Percentiles rank a stretch among this genome's conserved stretches.
Evolutionary conservation across 2,797 vertebrate species (phyloP).

Genomic region (Pipistrellus pipistrellus): DNA sequence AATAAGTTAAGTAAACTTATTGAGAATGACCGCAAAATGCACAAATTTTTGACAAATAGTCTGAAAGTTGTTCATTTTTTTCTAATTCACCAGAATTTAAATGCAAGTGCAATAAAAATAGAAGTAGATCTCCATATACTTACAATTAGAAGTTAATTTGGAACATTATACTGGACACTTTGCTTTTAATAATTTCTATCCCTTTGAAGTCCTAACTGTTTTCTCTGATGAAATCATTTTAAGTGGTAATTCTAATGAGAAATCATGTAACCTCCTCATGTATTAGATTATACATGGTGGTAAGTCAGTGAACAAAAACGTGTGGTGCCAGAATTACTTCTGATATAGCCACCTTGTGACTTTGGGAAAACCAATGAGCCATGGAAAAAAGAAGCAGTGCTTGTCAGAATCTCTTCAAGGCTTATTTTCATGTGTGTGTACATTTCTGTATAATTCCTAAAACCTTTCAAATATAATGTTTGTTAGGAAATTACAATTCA

Average conservation of each 20-base stretch:
- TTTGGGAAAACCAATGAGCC: neutral
- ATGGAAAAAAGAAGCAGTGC: neutral
- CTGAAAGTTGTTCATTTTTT: neutral
- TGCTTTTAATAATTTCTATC: neutral
- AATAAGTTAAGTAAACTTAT: no score
- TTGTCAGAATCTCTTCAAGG: neutral
- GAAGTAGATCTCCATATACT: neutral
- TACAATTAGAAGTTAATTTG: neutral
- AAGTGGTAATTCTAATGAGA: neutral
- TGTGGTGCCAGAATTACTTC: neutral
- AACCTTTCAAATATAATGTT: neutral
- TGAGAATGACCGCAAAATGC: neutral
- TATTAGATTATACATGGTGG: neutral
- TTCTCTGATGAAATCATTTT: neutral
- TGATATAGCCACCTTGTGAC: neutral
- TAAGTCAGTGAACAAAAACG: neutral
- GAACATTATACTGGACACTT: neutral
- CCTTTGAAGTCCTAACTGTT: neutral
- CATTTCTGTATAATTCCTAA: neutral
- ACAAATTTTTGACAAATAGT: neutral
- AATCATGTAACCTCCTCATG: neutral
- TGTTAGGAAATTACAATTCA: neutral
- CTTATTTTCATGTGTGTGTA: neutral
- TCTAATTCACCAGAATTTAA: neutral
- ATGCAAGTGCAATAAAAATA: neutral